Evolutionary conservation across 2,888 invertebrate genomes (phyloP), one percentile per base, ranked within the genome.

Genomic region (Loripinus fragilis): DNA sequence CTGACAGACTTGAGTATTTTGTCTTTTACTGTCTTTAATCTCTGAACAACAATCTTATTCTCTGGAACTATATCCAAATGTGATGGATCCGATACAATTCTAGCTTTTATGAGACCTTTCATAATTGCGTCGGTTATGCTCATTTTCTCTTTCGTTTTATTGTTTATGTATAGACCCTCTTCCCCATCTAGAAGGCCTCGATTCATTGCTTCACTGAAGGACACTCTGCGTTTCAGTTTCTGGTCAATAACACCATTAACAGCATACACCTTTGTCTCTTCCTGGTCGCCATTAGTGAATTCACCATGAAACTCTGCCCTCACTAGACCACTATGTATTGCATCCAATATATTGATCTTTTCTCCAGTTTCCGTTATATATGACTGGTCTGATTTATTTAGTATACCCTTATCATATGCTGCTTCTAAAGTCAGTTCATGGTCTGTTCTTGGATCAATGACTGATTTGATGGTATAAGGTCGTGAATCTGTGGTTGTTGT

Each of bases 51-150:
- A 65, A 93, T 90, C 74, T 88, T 88, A 84, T 93, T 92, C 48
- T 89, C 86, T 0, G 93, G 92, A 76, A 93, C 91, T 55, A 93
- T 90, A 71, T 92, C 90, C 69, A 93, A 73, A 33, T 86, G 89
- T 41, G 87, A 87, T 5, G 90, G 85, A 77, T 92, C 90, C 1
- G 89, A 88, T 0, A 93, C 85, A 7, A 89, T 74, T 69, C 91
- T 83, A 0, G 92, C 93, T 80, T 93, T 93, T 55, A 93, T 90
- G 81, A 91, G 92, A 15, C 93, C 93, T 48, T 88, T 87, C 90
- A 92, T 92, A 64, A 93, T 93, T 45, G 93, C 93, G 30, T 93
- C 92, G 2, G 90, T 91, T 0, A 93, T 89, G 35, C 88, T 89
- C 70, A 92, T 80, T 33, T 80, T 83, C 52, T 91, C 90, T 0